A percentile compares a stretch with the other conserved stretches of the same genome.
phyloP scores from a whole-genome alignment of 92 coral and sea anemone species.

The Porites rus region DNA sequence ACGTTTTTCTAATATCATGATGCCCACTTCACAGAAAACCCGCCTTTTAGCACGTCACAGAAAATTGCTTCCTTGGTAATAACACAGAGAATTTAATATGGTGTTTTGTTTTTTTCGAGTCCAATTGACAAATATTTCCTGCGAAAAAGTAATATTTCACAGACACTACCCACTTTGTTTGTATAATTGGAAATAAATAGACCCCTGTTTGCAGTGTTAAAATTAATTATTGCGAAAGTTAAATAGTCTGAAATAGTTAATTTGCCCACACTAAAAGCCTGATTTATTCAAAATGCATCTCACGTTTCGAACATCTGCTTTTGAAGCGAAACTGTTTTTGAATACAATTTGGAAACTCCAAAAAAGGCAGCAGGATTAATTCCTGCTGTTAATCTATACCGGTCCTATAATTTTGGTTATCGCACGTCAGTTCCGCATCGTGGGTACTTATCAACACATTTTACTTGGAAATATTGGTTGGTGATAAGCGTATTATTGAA shows the following conservation, averaged over 20 bases:
- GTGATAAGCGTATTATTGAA: background rate
- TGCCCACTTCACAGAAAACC: background rate
- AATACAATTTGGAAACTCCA: background rate
- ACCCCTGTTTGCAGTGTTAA: slow-evolving; percentile 21
- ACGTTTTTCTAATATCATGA: background rate
- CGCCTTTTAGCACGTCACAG: background rate
- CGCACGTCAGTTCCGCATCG: background rate
- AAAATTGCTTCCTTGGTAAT: slow-evolving; percentile 1
- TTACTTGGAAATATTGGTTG: background rate
- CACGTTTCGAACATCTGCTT: background rate
- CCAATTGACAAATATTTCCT: background rate
- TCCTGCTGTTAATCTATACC: background rate
- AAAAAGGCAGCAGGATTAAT: background rate
- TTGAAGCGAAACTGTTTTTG: background rate
- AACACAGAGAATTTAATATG: background rate
- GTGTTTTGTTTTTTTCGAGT: slow-evolving; percentile 7
- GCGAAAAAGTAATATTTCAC: background rate
- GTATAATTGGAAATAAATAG: slow-evolving; percentile 21
- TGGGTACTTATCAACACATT: background rate
- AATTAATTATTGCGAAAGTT: slow-evolving; percentile 13
- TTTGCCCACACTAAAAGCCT: background rate
- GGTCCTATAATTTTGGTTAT: background rate
- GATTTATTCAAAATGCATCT: background rate
- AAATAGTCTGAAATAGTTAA: background rate
- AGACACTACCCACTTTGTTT: background rate